phyloP scores from a whole-genome alignment of 2,797 vertebrate genomes.

The Sebastes oblongus region DNA sequence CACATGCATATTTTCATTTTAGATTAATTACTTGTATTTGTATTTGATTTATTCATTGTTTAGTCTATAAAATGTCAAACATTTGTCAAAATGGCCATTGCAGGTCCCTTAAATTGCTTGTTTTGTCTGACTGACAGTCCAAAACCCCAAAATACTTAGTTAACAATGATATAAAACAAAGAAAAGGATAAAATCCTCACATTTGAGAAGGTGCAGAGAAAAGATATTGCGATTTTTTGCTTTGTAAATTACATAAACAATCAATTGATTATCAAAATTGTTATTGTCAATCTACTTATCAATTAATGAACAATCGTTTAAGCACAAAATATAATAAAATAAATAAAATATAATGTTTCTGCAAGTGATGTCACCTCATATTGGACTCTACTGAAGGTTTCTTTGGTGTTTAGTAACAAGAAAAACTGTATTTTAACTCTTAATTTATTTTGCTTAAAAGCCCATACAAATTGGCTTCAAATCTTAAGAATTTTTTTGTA shows the following conservation, averaged over 20 bases:
- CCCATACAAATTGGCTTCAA: neutral
- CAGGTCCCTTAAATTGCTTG: neutral
- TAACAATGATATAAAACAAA: too few species aligned
- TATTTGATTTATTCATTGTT: neutral
- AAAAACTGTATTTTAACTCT: neutral
- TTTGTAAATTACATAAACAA: neutral
- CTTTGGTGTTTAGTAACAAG: neutral
- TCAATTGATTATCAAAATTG: neutral
- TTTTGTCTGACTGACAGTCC: neutral
- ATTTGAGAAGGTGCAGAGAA: neutral
- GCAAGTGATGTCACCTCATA: neutral
- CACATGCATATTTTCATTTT: neutral
- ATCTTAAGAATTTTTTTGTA: neutral
- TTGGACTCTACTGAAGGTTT: neutral
- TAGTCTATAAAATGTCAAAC: neutral
- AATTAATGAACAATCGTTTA: neutral
- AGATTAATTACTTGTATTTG: neutral
- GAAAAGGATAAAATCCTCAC: too few species aligned
- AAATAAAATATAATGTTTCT: neutral
- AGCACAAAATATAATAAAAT: neutral
- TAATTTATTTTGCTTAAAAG: too few species aligned
- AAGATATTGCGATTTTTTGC: neutral
- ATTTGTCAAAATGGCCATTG: neutral
- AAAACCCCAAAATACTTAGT: neutral
- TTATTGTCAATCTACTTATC: neutral